Percentiles rank a stretch among this genome's conserved stretches.
Conservation (phyloP, 2,888 invertebrate genomes). For the Volucella inanis region DNA sequence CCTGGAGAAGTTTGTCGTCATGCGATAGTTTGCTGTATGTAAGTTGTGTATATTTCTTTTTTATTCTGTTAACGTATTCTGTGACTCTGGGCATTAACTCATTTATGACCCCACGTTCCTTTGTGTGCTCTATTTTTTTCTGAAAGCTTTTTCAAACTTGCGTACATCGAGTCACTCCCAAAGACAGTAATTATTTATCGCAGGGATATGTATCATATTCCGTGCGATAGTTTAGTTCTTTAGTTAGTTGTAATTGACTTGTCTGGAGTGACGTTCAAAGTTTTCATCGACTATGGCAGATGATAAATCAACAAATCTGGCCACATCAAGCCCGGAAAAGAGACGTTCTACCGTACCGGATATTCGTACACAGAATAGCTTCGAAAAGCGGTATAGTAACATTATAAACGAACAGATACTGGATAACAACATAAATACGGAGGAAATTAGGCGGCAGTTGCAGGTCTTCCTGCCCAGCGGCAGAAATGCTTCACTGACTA, state of each 20-base stretch:
- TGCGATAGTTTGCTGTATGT: constrained; percentile 36
- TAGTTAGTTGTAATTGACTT: constrained; percentile 43
- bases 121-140: constrained; percentile 1
- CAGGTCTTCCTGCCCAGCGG: constrained; percentile 88
- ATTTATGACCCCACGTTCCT: constrained; percentile 54
- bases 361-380: constrained; percentile 80
- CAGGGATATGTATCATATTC: constrained; percentile 23
- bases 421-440: constrained; percentile 82
- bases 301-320: constrained; percentile 18
- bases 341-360: constrained; percentile 69
- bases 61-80: constrained; percentile 8
- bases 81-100: constrained; percentile 56
- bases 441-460: constrained; percentile 86
- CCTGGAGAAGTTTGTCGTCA: constrained; percentile 32
- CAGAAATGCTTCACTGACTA: constrained; percentile 76
- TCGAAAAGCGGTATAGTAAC: constrained; percentile 82
- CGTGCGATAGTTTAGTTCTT: constrained; percentile 13
- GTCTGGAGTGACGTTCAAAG: constrained; percentile 33
- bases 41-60: neutral
- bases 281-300: constrained; percentile 42
- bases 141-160: constrained; percentile 68
- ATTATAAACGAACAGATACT: constrained; percentile 82
- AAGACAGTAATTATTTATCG: constrained; percentile 45
- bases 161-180: constrained; percentile 52
- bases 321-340: constrained; percentile 60